phyloP scores from a whole-genome alignment of 1,140 invertebrate species.

The Tetragnatha versicolor region DNA sequence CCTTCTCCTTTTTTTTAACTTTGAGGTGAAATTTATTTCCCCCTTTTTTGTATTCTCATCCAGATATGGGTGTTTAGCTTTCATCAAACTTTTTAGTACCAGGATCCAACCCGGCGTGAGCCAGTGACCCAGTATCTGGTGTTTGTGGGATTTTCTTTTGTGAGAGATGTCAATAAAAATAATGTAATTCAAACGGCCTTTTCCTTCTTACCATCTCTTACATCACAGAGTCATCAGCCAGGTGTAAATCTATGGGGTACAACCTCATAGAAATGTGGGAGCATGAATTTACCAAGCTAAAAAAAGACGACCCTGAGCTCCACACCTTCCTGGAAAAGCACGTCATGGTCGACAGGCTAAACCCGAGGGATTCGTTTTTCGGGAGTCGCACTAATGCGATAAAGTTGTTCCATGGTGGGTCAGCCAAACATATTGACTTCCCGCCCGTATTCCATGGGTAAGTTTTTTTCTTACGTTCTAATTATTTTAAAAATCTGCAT shows the following conservation, averaged over 20 bases:
- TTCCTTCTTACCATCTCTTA: too few species aligned
- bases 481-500: not conserved
- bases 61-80: too few species aligned
- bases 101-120: too few species aligned
- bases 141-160: too few species aligned
- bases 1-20: too few species aligned
- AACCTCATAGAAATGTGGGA: not conserved
- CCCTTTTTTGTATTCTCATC: too few species aligned
- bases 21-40: too few species aligned
- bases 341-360: not conserved
- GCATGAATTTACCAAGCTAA: not conserved
- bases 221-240: too few species aligned
- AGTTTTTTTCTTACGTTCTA: not conserved
- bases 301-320: not conserved
- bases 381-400: not conserved
- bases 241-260: not conserved
- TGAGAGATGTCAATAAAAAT: too few species aligned
- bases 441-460: slow-evolving; percentile 6
- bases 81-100: too few species aligned
- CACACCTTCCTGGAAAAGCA: not conserved
- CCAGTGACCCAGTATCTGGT: too few species aligned
- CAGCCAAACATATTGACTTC: not conserved
- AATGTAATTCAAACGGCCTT: too few species aligned
- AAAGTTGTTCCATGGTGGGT: not conserved
- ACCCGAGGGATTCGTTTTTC: slow-evolving; percentile 3